Evolutionary conservation across 1,140 invertebrate species (phyloP).

Genomic region (Drosophila pandora): DNA sequence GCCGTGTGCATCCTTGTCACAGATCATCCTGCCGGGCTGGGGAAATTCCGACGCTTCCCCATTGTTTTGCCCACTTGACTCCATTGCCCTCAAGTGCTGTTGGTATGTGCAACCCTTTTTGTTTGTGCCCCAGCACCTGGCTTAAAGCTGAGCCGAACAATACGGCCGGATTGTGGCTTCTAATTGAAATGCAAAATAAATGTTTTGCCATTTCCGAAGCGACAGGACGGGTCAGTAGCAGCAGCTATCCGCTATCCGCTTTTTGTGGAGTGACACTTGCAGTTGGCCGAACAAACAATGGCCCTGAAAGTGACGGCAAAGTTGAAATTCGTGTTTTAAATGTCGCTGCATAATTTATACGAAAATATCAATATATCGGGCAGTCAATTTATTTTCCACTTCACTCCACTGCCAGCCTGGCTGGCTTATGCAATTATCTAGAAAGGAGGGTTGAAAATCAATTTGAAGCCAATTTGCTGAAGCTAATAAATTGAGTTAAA

Average conservation of each 20-base stretch:
- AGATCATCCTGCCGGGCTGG: constrained; percentile 36
- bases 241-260: neutral
- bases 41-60: constrained; percentile 69
- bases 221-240: constrained; percentile 47
- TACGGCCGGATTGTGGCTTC: constrained; percentile 10
- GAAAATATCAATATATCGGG: constrained; percentile 53
- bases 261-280: constrained; percentile 38
- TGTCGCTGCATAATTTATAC: constrained; percentile 60
- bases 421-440: constrained; percentile 39
- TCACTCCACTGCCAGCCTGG: neutral
- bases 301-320: constrained; percentile 49
- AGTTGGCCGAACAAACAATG: constrained; percentile 49
- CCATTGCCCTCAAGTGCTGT: constrained; percentile 71
- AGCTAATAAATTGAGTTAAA: constrained; percentile 80
- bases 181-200: constrained; percentile 62
- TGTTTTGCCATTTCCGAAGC: constrained; percentile 64
- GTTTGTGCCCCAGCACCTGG: constrained; percentile 4
- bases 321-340: constrained; percentile 69
- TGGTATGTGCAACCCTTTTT: constrained; percentile 3
- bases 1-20: constrained; percentile 32
- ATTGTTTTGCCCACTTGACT: constrained; percentile 79
- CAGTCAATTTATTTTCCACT: constrained; percentile 51
- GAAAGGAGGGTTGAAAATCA: constrained; percentile 53
- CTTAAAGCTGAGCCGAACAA: constrained; percentile 38
- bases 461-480: constrained; percentile 72